A percentile compares a stretch with the other conserved stretches of the same genome.
phyloP scores from a whole-genome alignment of 2,888 invertebrate species.

The Nephrotoma flavescens region DNA sequence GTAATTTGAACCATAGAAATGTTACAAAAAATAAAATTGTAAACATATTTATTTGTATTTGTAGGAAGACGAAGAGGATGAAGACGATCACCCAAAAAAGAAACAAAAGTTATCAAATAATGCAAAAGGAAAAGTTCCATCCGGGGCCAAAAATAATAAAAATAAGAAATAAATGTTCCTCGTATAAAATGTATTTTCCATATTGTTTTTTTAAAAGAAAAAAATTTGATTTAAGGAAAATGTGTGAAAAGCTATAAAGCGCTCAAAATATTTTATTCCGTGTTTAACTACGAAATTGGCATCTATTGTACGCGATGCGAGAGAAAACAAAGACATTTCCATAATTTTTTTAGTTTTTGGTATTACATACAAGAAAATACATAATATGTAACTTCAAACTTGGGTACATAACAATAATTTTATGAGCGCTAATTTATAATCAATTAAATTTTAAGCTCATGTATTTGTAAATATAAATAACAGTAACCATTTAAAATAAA shows the following conservation, averaged over 20 bases:
- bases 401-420: neutral
- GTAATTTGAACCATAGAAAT: constrained; percentile 29
- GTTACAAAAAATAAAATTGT: neutral
- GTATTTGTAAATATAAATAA: neutral
- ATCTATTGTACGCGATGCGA: neutral
- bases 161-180: neutral
- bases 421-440: neutral
- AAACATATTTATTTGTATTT: neutral
- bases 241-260: neutral
- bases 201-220: neutral
- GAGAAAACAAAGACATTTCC: neutral
- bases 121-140: constrained; percentile 45
- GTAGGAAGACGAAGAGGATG: constrained; percentile 49
- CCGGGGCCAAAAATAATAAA: neutral
- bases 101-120: constrained; percentile 59
- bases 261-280: neutral
- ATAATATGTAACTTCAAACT: neutral
- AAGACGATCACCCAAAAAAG: constrained; percentile 67
- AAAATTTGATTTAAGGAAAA: neutral
- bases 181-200: neutral
- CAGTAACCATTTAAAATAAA: neutral
- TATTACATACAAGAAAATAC: neutral
- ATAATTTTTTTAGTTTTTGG: neutral
- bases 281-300: neutral
- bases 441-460: neutral